Evolutionary conservation across 2,797 vertebrate species (phyloP).

Genomic region (Darevskia nairensis): DNA sequence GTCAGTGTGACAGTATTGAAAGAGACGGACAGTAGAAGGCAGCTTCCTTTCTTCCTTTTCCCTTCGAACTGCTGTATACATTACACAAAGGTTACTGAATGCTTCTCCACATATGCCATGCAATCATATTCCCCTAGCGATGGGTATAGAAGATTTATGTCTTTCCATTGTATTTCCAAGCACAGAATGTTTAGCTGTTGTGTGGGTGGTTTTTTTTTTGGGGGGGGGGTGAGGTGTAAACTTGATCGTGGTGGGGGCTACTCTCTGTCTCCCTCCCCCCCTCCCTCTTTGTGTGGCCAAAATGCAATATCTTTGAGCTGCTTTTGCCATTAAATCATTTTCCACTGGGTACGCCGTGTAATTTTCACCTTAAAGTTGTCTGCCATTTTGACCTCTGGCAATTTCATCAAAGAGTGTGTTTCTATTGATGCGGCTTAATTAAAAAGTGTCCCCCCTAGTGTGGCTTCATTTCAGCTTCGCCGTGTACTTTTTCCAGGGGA

Average conservation of each 20-base stretch:
- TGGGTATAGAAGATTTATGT: not conserved
- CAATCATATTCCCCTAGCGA: not conserved
- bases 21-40: too few species aligned
- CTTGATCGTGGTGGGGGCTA: not conserved
- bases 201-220: not conserved
- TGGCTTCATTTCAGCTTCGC: conserved; percentile 15
- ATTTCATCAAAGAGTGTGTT: conserved; percentile 51
- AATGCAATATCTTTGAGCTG: not conserved
- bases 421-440: conserved; percentile 45
- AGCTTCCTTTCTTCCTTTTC: too few species aligned
- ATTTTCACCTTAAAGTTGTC: not conserved
- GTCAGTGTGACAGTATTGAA: too few species aligned
- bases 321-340: conserved; percentile 24
- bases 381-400: conserved; percentile 39
- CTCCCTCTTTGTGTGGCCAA: not conserved
- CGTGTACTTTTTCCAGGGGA: conserved; percentile 1
- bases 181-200: not conserved
- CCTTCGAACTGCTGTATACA: not conserved
- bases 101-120: not conserved
- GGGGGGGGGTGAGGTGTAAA: too few species aligned
- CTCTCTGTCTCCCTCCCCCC: not conserved
- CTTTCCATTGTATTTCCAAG: not conserved
- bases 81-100: not conserved
- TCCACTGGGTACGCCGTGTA: not conserved
- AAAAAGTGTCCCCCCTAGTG: conserved; percentile 41